Conservation (phyloP, 2,888 invertebrate species). For the Micoletzkya japonica region DNA sequence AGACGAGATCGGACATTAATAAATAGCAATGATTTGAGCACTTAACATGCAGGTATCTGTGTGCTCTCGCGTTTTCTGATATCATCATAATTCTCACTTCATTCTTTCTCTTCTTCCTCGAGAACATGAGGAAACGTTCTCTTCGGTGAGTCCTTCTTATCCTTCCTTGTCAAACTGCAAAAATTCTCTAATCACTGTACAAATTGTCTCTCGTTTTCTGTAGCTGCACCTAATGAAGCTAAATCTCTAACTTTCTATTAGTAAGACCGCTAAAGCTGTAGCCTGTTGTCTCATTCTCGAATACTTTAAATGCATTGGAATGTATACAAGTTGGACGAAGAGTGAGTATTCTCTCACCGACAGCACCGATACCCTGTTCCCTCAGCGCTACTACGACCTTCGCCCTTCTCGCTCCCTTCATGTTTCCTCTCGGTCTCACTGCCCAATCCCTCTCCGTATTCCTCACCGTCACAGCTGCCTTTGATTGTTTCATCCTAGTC, state of each 20-base stretch:
- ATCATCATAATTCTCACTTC: slow-evolving; percentile 55
- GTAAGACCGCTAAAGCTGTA: too few relatives aligned
- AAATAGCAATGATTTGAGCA: background rate
- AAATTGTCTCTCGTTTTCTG: too few relatives aligned
- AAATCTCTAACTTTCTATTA: too few relatives aligned
- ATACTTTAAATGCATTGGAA: too few relatives aligned
- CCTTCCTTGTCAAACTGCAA: too few relatives aligned
- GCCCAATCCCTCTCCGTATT: slow-evolving; percentile 48
- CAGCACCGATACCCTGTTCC: too few relatives aligned
- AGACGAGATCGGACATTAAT: background rate
- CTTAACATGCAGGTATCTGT: slow-evolving; percentile 52
- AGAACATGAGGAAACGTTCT: slow-evolving; percentile 55
- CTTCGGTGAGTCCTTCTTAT: slow-evolving; percentile 28
- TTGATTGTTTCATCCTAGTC: slow-evolving; percentile 56
- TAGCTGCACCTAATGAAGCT: too few relatives aligned
- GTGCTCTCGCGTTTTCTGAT: slow-evolving; percentile 55
- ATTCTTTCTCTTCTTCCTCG: slow-evolving; percentile 59
- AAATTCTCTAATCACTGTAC: too few relatives aligned
- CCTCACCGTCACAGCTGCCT: slow-evolving; percentile 56
- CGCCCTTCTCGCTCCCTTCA: slow-evolving; percentile 52
- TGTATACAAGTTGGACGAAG: too few relatives aligned
- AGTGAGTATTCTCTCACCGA: background rate
- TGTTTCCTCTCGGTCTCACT: slow-evolving; percentile 55
- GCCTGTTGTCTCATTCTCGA: too few relatives aligned
- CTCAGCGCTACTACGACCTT: slow-evolving; percentile 46